phyloP scores from a whole-genome alignment of 1,140 invertebrate genomes.

The Drosophila quadrilineata region DNA sequence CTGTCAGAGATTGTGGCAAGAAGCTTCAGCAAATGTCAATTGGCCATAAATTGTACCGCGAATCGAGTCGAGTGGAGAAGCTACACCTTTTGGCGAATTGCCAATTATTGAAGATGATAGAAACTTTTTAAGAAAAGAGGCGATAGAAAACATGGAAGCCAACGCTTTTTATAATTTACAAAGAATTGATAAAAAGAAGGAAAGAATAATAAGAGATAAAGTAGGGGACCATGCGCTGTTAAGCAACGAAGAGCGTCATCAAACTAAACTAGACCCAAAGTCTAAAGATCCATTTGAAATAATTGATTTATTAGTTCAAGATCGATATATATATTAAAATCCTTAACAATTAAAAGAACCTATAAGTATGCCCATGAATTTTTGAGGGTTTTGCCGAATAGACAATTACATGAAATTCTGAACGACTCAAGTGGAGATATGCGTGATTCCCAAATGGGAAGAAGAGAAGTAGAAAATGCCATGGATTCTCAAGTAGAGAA shows the following conservation, averaged over 20 bases:
- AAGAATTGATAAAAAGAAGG: neutral
- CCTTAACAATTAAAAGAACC: neutral
- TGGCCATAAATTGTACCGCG: too few relatives aligned
- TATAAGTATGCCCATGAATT: too few relatives aligned
- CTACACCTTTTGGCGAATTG: constrained; percentile 11
- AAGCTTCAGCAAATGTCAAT: too few relatives aligned
- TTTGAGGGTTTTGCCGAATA: too few relatives aligned
- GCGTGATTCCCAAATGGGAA: too few relatives aligned
- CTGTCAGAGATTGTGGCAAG: neutral
- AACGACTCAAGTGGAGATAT: too few relatives aligned
- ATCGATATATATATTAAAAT: constrained; percentile 8
- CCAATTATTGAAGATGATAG: neutral
- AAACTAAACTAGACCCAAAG: neutral
- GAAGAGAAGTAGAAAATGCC: too few relatives aligned
- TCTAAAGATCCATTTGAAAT: neutral
- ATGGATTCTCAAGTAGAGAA: too few relatives aligned
- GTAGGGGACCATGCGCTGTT: too few relatives aligned
- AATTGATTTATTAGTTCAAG: neutral
- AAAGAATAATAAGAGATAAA: neutral
- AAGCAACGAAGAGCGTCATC: too few relatives aligned
- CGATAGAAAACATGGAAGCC: neutral
- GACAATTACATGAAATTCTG: too few relatives aligned
- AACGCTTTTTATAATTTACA: neutral
- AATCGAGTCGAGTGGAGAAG: constrained; percentile 3
- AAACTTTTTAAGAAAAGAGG: neutral